These are phyloP conservation scores for Alexandromys fortis DNA, from an alignment of 2,113 vertebrate species.

Conservation along the genomic window DNA sequence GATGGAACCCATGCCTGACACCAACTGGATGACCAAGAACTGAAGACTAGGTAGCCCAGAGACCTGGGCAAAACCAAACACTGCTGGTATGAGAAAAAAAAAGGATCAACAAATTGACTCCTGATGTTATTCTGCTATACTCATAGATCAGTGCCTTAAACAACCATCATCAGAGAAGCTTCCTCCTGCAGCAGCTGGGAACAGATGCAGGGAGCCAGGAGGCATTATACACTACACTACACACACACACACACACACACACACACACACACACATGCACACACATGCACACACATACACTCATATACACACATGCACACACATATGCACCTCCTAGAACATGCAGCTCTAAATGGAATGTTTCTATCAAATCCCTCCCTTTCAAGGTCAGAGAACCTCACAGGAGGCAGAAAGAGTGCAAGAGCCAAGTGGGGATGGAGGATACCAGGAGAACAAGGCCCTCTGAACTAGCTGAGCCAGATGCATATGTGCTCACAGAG, in stretches of 20 bases:
- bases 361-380: background rate
- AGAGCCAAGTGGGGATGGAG: background rate
- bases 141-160: background rate
- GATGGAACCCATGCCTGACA: background rate
- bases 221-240: background rate
- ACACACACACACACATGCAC: background rate
- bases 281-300: background rate
- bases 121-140: background rate
- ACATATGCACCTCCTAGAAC: background rate
- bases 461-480: background rate
- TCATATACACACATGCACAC: background rate
- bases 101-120: background rate
- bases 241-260: background rate
- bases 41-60: background rate
- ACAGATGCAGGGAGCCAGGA: background rate
- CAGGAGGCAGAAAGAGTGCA: background rate
- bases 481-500: background rate
- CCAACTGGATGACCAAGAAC: background rate
- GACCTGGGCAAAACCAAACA: background rate
- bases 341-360: background rate
- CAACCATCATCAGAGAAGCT: background rate
- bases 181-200: background rate
- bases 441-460: background rate
- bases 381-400: background rate
- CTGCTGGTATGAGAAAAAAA: background rate